These are phyloP conservation scores for Thamnaconus septentrionalis DNA, from an alignment of 2,113 vertebrate genomes.

Conservation along the genomic window DNA sequence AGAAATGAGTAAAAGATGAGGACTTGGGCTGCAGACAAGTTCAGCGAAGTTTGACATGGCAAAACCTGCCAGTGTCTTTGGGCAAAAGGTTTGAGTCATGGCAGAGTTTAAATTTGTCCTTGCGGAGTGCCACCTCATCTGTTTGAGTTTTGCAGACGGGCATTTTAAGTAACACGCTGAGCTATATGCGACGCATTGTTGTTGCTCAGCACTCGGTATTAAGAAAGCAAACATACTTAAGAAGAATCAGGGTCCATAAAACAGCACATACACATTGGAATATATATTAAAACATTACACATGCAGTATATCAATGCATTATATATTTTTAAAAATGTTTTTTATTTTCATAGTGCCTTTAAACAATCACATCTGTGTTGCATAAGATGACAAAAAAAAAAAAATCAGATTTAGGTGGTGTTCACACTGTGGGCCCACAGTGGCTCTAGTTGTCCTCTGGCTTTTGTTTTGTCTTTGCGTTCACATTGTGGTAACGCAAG, in stretches of 20 bases:
- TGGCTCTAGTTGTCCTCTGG: slow-evolving; percentile 42
- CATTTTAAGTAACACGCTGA: not conserved
- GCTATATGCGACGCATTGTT: not conserved
- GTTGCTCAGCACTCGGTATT: no score
- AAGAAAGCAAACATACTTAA: slow-evolving; percentile 42
- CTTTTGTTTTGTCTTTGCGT: slow-evolving; percentile 55
- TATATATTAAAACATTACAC: no score
- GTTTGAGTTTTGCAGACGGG: not conserved
- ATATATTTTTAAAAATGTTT: not conserved
- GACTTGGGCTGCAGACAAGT: slow-evolving; percentile 20
- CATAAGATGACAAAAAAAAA: no score
- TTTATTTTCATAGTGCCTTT: not conserved
- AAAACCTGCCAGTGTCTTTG: not conserved
- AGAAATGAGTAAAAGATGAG: slow-evolving; percentile 62
- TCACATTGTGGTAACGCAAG: slow-evolving; percentile 46
- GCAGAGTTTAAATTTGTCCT: slow-evolving; percentile 1
- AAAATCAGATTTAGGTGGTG: no score
- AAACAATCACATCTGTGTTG: no score
- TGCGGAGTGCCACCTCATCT: not conserved
- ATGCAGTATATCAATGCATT: not conserved
- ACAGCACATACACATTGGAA: no score
- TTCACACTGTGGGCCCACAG: no score
- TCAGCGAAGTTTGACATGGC: slow-evolving; percentile 7
- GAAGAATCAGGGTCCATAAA: no score
- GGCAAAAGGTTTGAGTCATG: not conserved